Evolutionary conservation across 2,113 vertebrate species (phyloP).

Genomic region (Microcebus ravelobensis): DNA sequence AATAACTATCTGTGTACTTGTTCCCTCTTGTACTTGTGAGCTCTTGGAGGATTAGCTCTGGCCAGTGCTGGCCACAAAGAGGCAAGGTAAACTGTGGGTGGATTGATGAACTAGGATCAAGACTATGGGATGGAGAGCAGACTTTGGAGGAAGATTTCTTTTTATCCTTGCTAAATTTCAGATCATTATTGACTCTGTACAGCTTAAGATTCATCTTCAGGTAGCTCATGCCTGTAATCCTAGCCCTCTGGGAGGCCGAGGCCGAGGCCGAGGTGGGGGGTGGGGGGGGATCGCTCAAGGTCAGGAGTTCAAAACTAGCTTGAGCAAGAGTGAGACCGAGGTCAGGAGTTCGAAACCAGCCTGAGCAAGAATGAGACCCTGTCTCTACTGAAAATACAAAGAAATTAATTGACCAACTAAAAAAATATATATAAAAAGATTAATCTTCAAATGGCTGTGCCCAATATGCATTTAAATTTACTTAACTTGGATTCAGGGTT

Average conservation of each 20-base stretch:
- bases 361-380: no score
- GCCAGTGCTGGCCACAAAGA: neutral
- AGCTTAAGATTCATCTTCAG: neutral
- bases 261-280: no score
- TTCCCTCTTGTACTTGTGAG: neutral
- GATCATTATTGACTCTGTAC: neutral
- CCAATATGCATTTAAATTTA: neutral
- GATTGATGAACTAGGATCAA: neutral
- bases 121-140: neutral
- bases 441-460: neutral
- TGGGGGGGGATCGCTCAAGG: no score
- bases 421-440: neutral
- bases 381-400: no score
- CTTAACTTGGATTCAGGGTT: neutral
- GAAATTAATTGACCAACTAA: no score
- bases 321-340: no score
- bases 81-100: neutral
- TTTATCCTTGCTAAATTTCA: neutral
- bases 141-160: neutral
- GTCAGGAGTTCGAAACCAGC: no score
- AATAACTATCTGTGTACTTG: neutral
- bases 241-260: no score
- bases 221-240: no score
- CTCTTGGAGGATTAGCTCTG: neutral
- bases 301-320: no score